Base-by-base conservation (phyloP, 1,140 invertebrate genomes). In the Helicoverpa armigera region DNA sequence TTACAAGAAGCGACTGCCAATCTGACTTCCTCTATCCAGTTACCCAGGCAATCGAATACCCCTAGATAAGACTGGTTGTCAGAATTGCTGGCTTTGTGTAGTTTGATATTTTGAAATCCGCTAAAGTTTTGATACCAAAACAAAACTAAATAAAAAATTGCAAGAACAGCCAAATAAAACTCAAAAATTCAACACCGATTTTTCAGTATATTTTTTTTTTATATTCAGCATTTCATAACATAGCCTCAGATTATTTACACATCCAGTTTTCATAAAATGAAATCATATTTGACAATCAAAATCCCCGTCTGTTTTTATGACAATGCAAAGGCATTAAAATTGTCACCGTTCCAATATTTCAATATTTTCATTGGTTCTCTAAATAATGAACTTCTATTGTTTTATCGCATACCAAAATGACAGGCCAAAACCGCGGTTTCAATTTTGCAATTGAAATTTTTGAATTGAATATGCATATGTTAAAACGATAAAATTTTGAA, bases 341-440 rank as follows among this genome's bases (percentile, higher is more conserved):
- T 63, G 12, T 31, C 60, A 14, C 3, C 14, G 12, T 29, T 0
- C n/a, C n/a, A n/a, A n/a, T n/a, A n/a, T n/a, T n/a, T n/a, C 14
- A 48, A 65, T 65, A n/a, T 65, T 65, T 65, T 43, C 61, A 31
- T 43, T 48, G 13, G 11, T 16, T 48, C 63, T n/a, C 63, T n/a
- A 65, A 48, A 65, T 43, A 43, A 43, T 43, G n/a, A 48, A n/a
- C 58, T 31, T 60, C 18, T n/a, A n/a, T 48, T 48, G 29, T 43
- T 65, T 65, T 48, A 48, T 65, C 13, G 18, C 35, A 13, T 7
- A 10, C 63, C 63, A 48, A 65, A 65, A 43, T 65, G 63, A 65
- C 63, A 65, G 35, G 63, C 63, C 31, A 48, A 65, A 65, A 65
- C 31, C 12, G 3, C n/a, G 2, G 2, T 13, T 63, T 63, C 18